Evolutionary conservation across 2,797 vertebrate species (phyloP).

Genomic region (Chelidonichthys spinosus): DNA sequence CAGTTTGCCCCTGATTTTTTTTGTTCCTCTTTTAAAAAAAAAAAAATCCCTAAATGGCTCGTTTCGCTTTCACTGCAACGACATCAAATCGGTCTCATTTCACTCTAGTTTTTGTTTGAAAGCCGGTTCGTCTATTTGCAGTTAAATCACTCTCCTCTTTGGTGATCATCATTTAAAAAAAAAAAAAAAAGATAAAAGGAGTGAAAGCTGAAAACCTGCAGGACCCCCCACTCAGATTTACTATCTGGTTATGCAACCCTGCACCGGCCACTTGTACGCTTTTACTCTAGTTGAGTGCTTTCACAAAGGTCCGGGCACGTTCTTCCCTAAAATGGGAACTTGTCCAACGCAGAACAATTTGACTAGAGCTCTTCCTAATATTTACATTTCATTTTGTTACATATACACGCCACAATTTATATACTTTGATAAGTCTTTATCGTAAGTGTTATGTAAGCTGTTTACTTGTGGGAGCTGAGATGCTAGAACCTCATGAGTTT

Average conservation of each 20-base stretch:
- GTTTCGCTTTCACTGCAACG: constrained; percentile 32
- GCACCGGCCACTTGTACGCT: constrained; percentile 22
- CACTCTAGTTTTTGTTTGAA: constrained; percentile 4
- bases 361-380: constrained; percentile 26
- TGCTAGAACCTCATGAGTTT: neutral
- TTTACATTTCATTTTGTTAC: constrained; percentile 52
- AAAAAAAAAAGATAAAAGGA: constrained; percentile 36
- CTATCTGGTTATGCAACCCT: constrained; percentile 37
- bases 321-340: constrained; percentile 54
- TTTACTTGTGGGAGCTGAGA: constrained; percentile 1
- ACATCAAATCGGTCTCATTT: constrained; percentile 9
- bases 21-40: neutral
- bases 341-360: constrained; percentile 16
- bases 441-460: constrained; percentile 1
- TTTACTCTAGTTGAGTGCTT: constrained; percentile 35
- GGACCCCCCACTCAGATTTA: constrained; percentile 51
- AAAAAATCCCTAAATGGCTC: constrained; percentile 37
- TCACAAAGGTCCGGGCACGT: constrained; percentile 22
- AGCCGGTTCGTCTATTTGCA: constrained; percentile 25
- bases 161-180: constrained; percentile 31
- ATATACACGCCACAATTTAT: neutral
- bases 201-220: constrained; percentile 21
- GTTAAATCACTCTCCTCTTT: constrained; percentile 26
- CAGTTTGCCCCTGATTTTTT: constrained; percentile 38
- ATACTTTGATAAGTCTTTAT: constrained; percentile 16